Conservation (phyloP, 2,888 invertebrate genomes). For the Harpalus rufipes region DNA sequence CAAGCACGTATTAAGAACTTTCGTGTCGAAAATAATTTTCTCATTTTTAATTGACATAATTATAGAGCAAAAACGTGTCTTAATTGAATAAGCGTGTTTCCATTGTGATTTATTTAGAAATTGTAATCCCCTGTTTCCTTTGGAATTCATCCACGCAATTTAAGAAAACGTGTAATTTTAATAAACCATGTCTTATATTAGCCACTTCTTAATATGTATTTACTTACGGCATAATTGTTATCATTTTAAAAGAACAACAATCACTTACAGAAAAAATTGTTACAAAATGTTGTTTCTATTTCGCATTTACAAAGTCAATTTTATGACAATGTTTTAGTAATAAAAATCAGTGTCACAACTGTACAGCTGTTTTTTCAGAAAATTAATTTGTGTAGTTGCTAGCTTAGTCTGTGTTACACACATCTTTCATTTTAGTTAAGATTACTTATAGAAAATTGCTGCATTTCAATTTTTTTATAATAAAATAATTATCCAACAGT, state of each 20-base stretch:
- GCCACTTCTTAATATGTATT: not conserved
- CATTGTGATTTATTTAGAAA: constrained; percentile 62
- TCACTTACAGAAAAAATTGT: not conserved
- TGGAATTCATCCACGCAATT: constrained; percentile 57
- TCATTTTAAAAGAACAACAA: not conserved
- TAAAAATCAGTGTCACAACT: too few species aligned
- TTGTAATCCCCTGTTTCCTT: constrained; percentile 57
- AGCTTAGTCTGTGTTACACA: too few species aligned
- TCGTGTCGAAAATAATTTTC: constrained; percentile 55
- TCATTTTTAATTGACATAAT: constrained; percentile 61
- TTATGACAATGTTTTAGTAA: too few species aligned
- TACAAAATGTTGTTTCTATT: not conserved
- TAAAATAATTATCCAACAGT: too few species aligned
- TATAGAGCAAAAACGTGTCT: constrained; percentile 59
- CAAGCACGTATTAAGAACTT: constrained; percentile 38
- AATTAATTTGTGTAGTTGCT: too few species aligned
- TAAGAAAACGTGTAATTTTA: constrained; percentile 59
- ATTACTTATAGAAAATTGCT: too few species aligned
- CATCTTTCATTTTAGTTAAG: too few species aligned
- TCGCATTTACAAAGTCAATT: too few species aligned
- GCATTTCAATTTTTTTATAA: too few species aligned
- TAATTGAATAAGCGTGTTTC: constrained; percentile 62
- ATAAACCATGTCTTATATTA: constrained; percentile 44
- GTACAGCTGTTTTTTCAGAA: too few species aligned
- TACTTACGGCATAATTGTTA: not conserved